Evolutionary conservation across 2,888 invertebrate species (phyloP), one percentile per base, ranked within the genome.

Genomic region (Tethea ocularis): DNA sequence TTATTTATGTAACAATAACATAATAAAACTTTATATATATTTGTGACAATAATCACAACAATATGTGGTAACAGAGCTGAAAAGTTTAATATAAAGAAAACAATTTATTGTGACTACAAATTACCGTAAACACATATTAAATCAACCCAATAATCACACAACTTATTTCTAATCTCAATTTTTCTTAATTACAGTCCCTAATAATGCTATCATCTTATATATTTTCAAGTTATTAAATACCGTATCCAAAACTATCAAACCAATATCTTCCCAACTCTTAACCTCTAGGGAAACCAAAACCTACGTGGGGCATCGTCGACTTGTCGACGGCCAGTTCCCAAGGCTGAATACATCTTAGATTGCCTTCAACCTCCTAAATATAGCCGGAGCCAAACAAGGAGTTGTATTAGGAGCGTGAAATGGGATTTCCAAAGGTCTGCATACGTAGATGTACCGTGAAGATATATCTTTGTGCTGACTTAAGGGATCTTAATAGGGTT

Each of bases 281-380:
- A 68, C 68, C 87, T 86, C 91, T 76, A 76, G 86, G 89, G 92
- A 87, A 71, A 78, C 77, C 80, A 87, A 86, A 86, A 84, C 84
- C 87, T 86, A 85, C 86, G 82, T 80, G 81, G 82, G 82, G 83
- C 78, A 71, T 71, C 75, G 77, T 77, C 74, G 81, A 77, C 87
- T 86, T 83, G 87, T 82, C 85, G 78, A 72, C 81, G 80, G 72
- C 77, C 64, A 67, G 64, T 71, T 70, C 71, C 68, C 76, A 84
- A 85, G 83, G 72, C 88, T 89, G 89, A 90, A 91, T 91, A 74
- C 88, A 87, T 91, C 89, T 88, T 86, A 91, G 91, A 91, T 93
- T 91, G 89, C 83, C 87, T 79, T 74, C 82, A 75, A 84, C 79
- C 84, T 86, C 77, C 86, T 83, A 89, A 88, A 91, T 89, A 89